Conservation (phyloP, 2,888 invertebrate genomes). For the Lithophane ornitopus region DNA sequence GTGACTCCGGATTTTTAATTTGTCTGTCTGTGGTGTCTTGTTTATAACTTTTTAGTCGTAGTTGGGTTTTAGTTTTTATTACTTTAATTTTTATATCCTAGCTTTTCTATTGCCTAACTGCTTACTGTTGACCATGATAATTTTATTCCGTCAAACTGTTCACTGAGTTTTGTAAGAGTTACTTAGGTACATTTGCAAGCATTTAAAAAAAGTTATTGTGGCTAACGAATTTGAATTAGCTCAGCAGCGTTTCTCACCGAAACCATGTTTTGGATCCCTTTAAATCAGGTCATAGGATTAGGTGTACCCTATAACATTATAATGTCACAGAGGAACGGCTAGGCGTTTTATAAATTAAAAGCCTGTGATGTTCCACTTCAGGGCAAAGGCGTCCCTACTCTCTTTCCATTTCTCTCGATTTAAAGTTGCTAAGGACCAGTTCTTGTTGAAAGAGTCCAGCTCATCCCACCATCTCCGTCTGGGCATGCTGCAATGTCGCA, state of each 20-base stretch:
- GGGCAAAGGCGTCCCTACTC: neutral
- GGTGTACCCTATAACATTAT: neutral
- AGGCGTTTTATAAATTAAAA: neutral
- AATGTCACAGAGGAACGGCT: neutral
- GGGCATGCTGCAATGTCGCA: neutral
- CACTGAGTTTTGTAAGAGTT: neutral
- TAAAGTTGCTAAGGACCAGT: neutral
- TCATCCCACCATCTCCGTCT: neutral
- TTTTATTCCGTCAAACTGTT: neutral
- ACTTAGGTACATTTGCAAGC: neutral
- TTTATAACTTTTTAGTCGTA: too few species aligned
- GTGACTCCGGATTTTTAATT: too few species aligned
- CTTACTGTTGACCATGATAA: neutral
- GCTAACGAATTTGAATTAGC: neutral
- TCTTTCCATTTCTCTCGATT: neutral
- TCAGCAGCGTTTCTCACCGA: neutral
- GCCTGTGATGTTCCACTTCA: neutral
- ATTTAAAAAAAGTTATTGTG: neutral
- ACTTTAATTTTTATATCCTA: neutral
- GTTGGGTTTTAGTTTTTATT: too few species aligned
- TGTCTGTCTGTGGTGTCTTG: too few species aligned
- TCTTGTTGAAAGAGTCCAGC: neutral
- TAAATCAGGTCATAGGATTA: neutral
- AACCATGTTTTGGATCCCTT: constrained; percentile 3
- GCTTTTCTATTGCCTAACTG: neutral